Percentiles rank a stretch among this genome's conserved stretches.
Conservation (phyloP, 2,113 vertebrate genomes). For the Genyomyrus donnyi region DNA sequence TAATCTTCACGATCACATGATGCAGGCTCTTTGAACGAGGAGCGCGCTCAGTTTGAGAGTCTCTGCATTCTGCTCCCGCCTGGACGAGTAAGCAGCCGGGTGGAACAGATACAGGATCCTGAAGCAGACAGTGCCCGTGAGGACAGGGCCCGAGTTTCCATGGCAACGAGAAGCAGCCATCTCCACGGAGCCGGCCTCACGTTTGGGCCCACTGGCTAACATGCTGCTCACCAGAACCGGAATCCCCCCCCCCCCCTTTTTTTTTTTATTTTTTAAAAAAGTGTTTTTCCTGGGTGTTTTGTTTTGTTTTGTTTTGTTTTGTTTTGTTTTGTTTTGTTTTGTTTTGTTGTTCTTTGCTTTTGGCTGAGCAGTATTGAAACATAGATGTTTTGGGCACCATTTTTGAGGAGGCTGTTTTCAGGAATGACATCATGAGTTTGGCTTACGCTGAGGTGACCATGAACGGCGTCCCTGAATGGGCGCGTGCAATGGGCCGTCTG, state of each 20-base stretch:
- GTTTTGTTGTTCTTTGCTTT: not conserved
- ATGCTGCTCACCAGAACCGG: not conserved
- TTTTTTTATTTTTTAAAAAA: not conserved
- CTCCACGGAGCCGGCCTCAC: not conserved
- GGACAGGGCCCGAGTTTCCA: not conserved
- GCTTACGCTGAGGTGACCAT: slow-evolving; percentile 41
- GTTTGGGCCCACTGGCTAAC: not conserved
- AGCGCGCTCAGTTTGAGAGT: not conserved
- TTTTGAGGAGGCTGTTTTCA: slow-evolving; percentile 23
- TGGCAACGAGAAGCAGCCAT: not conserved
- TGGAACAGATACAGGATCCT: too few relatives aligned
- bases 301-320: not conserved
- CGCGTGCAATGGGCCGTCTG: slow-evolving; percentile 63
- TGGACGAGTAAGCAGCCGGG: not conserved
- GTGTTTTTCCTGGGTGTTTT: not conserved
- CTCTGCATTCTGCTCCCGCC: not conserved
- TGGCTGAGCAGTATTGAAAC: not conserved
- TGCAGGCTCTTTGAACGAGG: not conserved
- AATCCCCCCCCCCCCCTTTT: too few relatives aligned
- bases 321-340: not conserved
- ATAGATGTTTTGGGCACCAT: slow-evolving; percentile 18
- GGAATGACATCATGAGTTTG: slow-evolving; percentile 30
- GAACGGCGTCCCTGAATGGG: slow-evolving; percentile 48
- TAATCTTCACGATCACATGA: slow-evolving; percentile 32
- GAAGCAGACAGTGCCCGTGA: not conserved